Evolutionary conservation across 1,140 invertebrate species (phyloP).

Genomic region (Apis mellifera): Amel_HAv3.1 CM009931.2:20854001-20854500

Average conservation of each 20-base stretch:
- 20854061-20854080: slow-evolving; percentile 15
- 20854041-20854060: slow-evolving; percentile 26
- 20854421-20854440: slow-evolving; percentile 16
- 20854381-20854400: background rate
- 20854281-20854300: slow-evolving; percentile 13
- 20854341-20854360: slow-evolving; percentile 6
- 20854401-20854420: slow-evolving; percentile 42
- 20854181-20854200: slow-evolving; percentile 6
- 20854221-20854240: background rate
- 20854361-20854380: slow-evolving; percentile 19
- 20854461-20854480: no score
- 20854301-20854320: background rate
- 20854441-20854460: background rate
- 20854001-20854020: background rate
- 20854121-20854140: background rate
- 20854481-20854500: background rate
- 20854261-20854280: slow-evolving; percentile 3
- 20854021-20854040: slow-evolving; percentile 19
- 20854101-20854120: background rate
- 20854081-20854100: slow-evolving; percentile 18
- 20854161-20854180: background rate
- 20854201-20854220: background rate
- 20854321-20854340: background rate
- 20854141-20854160: background rate
- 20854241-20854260: background rate